phyloP scores from a whole-genome alignment of 2,113 vertebrate genomes.

The Andinoacara biseriatus region DNA sequence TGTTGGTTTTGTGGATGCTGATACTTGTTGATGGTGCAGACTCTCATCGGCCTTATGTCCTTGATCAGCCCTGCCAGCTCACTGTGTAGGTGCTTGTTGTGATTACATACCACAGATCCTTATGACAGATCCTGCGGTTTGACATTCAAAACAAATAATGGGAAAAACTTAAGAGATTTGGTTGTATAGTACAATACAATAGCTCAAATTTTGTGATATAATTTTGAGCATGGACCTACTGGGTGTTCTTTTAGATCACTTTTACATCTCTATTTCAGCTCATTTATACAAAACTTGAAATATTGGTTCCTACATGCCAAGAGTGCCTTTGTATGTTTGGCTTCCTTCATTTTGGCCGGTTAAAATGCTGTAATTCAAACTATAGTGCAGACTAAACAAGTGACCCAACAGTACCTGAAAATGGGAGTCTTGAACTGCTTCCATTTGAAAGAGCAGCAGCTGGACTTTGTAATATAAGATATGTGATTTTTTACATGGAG shows the following conservation, averaged over 20 bases:
- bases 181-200: not conserved
- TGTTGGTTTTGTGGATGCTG: not conserved
- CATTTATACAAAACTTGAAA: not conserved
- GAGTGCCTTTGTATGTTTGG: not conserved
- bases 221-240: rapidly evolving
- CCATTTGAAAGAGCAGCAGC: not conserved
- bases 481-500: no score
- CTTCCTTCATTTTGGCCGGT: not conserved
- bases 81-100: not conserved
- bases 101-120: not conserved
- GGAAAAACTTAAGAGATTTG: rapidly evolving
- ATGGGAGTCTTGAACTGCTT: not conserved
- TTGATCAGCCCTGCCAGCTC: conserved; percentile 18
- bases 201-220: no score
- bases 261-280: not conserved
- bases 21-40: conserved; percentile 2
- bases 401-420: not conserved
- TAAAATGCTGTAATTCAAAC: not conserved
- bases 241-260: rapidly evolving
- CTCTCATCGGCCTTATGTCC: not conserved
- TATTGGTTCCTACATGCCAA: not conserved
- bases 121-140: not conserved
- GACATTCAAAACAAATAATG: not conserved
- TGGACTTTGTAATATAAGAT: not conserved
- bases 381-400: conserved; percentile 7